phyloP scores from a whole-genome alignment of 2,113 vertebrate species.

The Propithecus coquereli region DNA sequence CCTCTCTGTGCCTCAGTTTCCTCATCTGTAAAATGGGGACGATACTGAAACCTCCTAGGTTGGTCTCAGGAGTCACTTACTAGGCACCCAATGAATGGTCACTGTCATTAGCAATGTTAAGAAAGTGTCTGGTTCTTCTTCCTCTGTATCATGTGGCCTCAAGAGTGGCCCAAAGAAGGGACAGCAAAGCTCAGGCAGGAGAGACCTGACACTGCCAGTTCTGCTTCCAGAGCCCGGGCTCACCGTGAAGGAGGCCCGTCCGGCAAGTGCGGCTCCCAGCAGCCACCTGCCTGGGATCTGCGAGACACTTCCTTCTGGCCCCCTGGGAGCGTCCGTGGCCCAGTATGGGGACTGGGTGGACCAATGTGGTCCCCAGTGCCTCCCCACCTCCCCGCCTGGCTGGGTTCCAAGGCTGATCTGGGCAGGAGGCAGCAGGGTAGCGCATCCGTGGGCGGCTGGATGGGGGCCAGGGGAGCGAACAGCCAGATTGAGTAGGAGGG shows the following conservation, averaged over 20 bases:
- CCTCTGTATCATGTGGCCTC: not conserved
- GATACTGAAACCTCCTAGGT: not conserved
- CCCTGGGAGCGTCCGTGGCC: not conserved
- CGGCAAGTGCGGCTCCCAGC: too few relatives aligned
- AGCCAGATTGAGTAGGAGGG: slow-evolving; percentile 71
- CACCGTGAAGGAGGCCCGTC: not conserved
- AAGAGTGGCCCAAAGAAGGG: not conserved
- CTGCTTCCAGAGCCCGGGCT: not conserved
- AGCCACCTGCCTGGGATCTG: not conserved
- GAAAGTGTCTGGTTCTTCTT: rapidly evolving
- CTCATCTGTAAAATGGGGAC: not conserved
- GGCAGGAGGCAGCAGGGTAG: slow-evolving; percentile 5
- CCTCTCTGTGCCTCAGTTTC: not conserved
- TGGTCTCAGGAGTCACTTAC: not conserved
- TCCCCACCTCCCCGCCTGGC: not conserved
- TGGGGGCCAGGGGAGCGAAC: slow-evolving; percentile 27
- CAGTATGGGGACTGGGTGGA: not conserved
- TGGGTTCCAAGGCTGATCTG: slow-evolving; percentile 9
- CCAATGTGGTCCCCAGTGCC: too few relatives aligned
- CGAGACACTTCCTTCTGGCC: not conserved
- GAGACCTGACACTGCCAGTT: not conserved
- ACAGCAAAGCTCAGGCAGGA: not conserved
- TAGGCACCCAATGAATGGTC: not conserved
- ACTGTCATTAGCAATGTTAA: not conserved
- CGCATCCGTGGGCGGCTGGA: slow-evolving; percentile 59